phyloP scores from a whole-genome alignment of 2,113 vertebrate species.

The Lipophrys pholis region DNA sequence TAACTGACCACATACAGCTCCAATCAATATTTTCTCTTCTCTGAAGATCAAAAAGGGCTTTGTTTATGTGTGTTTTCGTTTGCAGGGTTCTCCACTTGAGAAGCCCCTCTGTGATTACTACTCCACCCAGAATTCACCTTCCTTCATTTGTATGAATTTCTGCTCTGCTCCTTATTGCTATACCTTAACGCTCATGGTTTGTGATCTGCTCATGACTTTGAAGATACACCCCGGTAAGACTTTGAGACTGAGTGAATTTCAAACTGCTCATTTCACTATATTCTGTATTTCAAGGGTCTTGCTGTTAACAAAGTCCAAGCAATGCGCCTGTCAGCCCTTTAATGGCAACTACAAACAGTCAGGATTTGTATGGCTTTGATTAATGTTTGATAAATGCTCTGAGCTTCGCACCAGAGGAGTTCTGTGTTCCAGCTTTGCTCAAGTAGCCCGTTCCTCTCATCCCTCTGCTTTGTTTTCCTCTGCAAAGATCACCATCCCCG shows the following conservation, averaged over 20 bases:
- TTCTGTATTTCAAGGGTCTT: constrained; percentile 38
- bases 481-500: constrained; percentile 46
- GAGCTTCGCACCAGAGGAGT: constrained; percentile 69
- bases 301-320: constrained; percentile 29
- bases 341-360: constrained; percentile 89
- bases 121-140: constrained; percentile 37
- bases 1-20: constrained; percentile 58
- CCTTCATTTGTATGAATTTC: constrained; percentile 55
- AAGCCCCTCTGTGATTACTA: constrained; percentile 50
- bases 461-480: constrained; percentile 62
- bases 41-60: constrained; percentile 77
- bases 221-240: background rate
- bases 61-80: constrained; percentile 57
- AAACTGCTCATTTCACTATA: constrained; percentile 28
- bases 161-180: constrained; percentile 43
- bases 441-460: constrained; percentile 54
- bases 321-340: constrained; percentile 73
- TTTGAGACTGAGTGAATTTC: no score
- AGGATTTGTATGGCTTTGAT: constrained; percentile 88
- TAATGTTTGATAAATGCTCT: constrained; percentile 90
- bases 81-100: constrained; percentile 35
- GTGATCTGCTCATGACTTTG: constrained; percentile 14
- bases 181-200: constrained; percentile 13
- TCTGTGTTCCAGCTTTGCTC: constrained; percentile 56
- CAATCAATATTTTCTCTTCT: constrained; percentile 74